These are phyloP conservation scores for Eumerus sabulonum DNA, from an alignment of 2,888 invertebrate genomes.

Conservation along the genomic window DNA sequence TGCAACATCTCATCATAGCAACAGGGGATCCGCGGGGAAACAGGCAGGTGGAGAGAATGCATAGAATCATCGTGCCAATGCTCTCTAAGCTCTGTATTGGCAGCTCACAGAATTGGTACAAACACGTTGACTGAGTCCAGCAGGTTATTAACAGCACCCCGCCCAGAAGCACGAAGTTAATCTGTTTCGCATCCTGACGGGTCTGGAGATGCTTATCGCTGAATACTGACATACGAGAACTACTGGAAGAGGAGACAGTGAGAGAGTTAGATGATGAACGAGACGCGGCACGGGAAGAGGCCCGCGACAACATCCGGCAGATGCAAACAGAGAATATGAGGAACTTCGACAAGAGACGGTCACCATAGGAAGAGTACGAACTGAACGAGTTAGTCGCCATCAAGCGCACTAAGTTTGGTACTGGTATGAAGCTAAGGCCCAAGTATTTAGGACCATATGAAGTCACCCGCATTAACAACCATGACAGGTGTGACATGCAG, in stretches of 20 bases:
- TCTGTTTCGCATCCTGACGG: too few relatives aligned
- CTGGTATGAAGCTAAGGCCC: slow-evolving; percentile 29
- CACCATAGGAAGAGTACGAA: too few relatives aligned
- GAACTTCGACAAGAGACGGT: slow-evolving; percentile 12
- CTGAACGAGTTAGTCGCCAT: slow-evolving; percentile 44
- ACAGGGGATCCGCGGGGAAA: slow-evolving; percentile 73
- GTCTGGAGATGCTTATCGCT: too few relatives aligned
- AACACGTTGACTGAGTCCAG: slow-evolving; percentile 39
- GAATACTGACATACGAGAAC: too few relatives aligned
- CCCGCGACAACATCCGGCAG: too few relatives aligned
- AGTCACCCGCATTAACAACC: too few relatives aligned
- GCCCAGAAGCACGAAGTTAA: too few relatives aligned
- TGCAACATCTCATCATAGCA: slow-evolving; percentile 71
- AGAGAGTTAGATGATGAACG: too few relatives aligned
- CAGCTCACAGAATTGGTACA: slow-evolving; percentile 72
- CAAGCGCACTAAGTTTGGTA: slow-evolving; percentile 43
- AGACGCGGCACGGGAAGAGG: too few relatives aligned
- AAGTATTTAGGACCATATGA: slow-evolving; percentile 43
- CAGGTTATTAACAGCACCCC: too few relatives aligned
- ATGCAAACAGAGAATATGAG: neutral
- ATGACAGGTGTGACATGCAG: too few relatives aligned
- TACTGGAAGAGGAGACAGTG: too few relatives aligned
- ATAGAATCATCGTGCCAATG: slow-evolving; percentile 73
- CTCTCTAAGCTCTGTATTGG: slow-evolving; percentile 74
- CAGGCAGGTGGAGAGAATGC: slow-evolving; percentile 74